Evolutionary conservation across 2,113 vertebrate genomes (phyloP).

Genomic region (Sisor rabdophorus): DNA sequence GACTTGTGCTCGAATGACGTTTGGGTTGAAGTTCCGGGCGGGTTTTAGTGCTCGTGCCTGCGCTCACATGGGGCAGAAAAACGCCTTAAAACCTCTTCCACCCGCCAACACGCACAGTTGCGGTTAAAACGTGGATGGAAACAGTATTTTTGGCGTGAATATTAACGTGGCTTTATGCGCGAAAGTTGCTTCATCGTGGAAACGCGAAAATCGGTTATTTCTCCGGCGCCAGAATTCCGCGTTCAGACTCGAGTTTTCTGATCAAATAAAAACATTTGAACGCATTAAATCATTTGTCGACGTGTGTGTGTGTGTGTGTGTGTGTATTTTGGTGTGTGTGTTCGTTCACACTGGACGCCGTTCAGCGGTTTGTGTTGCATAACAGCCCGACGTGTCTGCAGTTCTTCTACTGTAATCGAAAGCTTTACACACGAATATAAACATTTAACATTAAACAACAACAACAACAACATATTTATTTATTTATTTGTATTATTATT

Average conservation of each 20-base stretch:
- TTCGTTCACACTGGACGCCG: not conserved
- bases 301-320: not conserved
- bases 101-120: constrained; percentile 6
- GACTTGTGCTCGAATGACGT: constrained; percentile 70
- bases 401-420: not conserved
- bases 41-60: not conserved
- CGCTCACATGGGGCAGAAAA: not conserved
- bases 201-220: constrained; percentile 56
- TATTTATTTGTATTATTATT: no score
- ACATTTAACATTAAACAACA: no score
- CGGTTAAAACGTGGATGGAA: not conserved
- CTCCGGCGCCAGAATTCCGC: constrained; percentile 53
- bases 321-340: not conserved
- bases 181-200: constrained; percentile 65
- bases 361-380: constrained; percentile 17
- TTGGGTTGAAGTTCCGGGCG: constrained; percentile 66
- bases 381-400: constrained; percentile 19
- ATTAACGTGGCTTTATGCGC: constrained; percentile 40
- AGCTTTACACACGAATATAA: not conserved
- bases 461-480: no score
- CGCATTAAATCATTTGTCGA: no score
- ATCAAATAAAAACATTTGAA: not conserved
- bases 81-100: not conserved
- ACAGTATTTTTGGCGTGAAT: constrained; percentile 21
- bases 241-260: constrained; percentile 21